phyloP scores from a whole-genome alignment of 2,797 vertebrate genomes.

The Sebastes nivosus region DNA sequence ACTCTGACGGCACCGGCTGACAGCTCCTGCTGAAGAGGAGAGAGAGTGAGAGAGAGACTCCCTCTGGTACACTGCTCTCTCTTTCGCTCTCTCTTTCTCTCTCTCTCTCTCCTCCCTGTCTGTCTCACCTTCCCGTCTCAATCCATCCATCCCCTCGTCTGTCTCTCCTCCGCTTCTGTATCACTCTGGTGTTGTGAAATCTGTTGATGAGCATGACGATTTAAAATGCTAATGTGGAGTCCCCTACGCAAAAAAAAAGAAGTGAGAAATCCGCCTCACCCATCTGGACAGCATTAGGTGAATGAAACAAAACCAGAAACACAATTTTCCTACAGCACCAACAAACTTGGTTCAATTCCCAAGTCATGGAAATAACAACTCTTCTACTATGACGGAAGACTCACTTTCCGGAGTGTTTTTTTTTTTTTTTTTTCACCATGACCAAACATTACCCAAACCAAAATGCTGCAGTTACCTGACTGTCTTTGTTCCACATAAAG shows the following conservation, averaged over 20 bases:
- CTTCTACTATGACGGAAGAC: background rate
- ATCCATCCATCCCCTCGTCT: background rate
- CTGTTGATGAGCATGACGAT: constrained; percentile 23
- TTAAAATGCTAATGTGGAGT: constrained; percentile 45
- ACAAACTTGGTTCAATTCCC: constrained; percentile 8
- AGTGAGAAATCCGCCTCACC: constrained; percentile 18
- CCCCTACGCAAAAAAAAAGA: background rate
- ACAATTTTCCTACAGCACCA: constrained; percentile 2
- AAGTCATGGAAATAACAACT: background rate
- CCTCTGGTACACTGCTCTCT: constrained; percentile 45
- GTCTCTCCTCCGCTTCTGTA: constrained; percentile 12
- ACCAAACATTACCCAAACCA: background rate
- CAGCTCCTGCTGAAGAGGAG: constrained; percentile 77
- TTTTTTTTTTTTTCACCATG: background rate
- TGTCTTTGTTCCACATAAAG: background rate
- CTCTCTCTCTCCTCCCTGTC: background rate
- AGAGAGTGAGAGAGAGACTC: constrained; percentile 54
- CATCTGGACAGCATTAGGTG: constrained; percentile 39
- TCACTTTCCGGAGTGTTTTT: background rate
- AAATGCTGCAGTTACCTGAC: background rate
- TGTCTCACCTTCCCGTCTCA: constrained; percentile 31
- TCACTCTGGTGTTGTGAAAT: constrained; percentile 23
- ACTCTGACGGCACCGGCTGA: constrained; percentile 73
- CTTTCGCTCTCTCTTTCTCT: background rate
- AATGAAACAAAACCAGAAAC: constrained; percentile 29